A percentile compares a stretch with the other conserved stretches of the same genome.
Conservation (phyloP, 1,140 invertebrate genomes). For the Brachionus rotundiformis region DNA sequence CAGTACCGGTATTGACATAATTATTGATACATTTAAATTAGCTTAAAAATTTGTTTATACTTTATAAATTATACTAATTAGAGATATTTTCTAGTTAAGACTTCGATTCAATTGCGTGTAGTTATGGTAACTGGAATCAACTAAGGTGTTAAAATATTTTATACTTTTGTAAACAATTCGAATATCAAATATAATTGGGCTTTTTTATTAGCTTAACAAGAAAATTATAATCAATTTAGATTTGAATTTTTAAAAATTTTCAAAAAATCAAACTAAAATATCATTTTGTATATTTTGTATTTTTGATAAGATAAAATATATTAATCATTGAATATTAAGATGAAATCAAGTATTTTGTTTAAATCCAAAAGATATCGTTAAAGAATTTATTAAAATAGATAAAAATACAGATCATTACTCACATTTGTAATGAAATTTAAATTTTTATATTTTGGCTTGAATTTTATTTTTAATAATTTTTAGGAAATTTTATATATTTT, state of each 20-base stretch:
- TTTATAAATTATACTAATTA: constrained; percentile 43
- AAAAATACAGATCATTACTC: no score
- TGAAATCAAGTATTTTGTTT: no score
- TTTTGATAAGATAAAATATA: no score
- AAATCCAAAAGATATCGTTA: no score
- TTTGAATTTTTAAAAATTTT: neutral
- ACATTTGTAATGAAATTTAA: no score
- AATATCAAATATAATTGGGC: neutral
- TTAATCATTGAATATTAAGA: no score
- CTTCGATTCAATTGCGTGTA: constrained; percentile 1
- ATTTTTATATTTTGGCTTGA: no score
- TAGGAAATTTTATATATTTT: no score
- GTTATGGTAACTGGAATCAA: neutral
- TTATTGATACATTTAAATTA: constrained; percentile 13
- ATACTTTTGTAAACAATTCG: neutral
- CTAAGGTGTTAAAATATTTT: neutral
- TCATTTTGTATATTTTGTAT: no score
- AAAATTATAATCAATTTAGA: neutral
- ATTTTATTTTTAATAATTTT: no score
- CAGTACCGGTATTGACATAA: neutral
- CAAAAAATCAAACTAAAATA: no score
- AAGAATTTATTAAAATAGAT: no score
- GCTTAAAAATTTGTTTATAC: constrained; percentile 29
- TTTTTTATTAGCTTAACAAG: neutral
- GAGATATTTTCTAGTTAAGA: neutral